phyloP scores from a whole-genome alignment of 2,888 invertebrate species.

The Plagiodera versicolora region DNA sequence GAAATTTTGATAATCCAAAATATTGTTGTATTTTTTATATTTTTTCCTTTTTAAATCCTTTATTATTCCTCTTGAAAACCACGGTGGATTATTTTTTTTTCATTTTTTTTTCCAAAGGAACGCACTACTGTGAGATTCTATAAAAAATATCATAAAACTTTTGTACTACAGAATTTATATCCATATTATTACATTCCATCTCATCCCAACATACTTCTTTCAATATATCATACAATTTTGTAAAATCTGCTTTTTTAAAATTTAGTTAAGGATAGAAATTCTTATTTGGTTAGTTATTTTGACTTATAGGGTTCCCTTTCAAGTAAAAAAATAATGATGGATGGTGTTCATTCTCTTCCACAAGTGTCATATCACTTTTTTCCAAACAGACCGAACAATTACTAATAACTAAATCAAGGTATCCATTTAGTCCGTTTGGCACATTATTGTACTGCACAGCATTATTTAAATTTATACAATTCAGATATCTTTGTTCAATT shows the following conservation, averaged over 20 bases:
- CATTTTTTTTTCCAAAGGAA: background rate
- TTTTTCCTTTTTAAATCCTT: background rate
- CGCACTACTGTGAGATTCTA: constrained; percentile 1
- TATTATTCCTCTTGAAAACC: constrained; percentile 2
- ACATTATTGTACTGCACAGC: constrained; percentile 4
- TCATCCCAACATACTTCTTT: background rate
- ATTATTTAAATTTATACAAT: constrained; percentile 7
- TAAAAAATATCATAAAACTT: constrained; percentile 1
- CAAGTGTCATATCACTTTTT: constrained; percentile 1
- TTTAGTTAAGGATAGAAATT: constrained; percentile 2
- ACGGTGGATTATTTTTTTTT: background rate
- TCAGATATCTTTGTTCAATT: constrained; percentile 2
- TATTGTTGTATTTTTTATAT: background rate
- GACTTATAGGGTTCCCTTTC: background rate
- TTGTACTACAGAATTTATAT: constrained; percentile 1
- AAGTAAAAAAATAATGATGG: constrained; percentile 7
- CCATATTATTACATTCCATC: background rate
- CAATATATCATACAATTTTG: constrained; percentile 2
- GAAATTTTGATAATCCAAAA: background rate
- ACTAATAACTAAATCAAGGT: constrained; percentile 5
- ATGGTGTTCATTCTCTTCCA: constrained; percentile 2
- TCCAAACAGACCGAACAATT: constrained; percentile 3
- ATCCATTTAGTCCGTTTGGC: background rate
- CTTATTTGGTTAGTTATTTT: constrained; percentile 5
- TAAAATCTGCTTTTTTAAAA: constrained; percentile 4